Evolutionary conservation across 2,113 vertebrate species (phyloP), one percentile per base, ranked within the genome.

Genomic region (Urocitellus parryii): DNA sequence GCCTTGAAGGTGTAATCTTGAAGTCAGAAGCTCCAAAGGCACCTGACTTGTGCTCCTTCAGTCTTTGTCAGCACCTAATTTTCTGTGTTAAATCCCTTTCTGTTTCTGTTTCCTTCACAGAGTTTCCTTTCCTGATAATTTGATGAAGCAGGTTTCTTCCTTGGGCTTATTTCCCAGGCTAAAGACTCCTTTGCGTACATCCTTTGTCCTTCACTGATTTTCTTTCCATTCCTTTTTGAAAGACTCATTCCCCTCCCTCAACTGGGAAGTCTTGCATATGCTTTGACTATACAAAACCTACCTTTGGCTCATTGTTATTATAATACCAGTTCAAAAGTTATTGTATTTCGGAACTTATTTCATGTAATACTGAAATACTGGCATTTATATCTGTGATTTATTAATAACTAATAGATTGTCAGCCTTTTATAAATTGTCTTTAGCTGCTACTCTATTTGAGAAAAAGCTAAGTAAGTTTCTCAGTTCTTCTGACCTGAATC

Each of bases 381-480:
- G 10, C 79, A 58, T 85, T 87, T 42, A 92, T 48, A 90, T 27
- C 84, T 53, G 32, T 90, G 45, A 74, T 91, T 88, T 63, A 37
- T 95, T 78, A 78, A 48, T 94, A 93, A 74, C 51, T 67, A 61
- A 72, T 20, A 70, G 51, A 83, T 72, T 81, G 20, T 70, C 56
- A 53, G 29, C 56, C 14, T 53, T 88, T 95, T 65, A 73, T 11
- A 39, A 24, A 89, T 93, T 96, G 58, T 90, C 51, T n/a, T 86
- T 68, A 94, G 53, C 27, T 90, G 27, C 51, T 56, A 29, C 29
- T 95, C 76, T n/a, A n/a, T 74, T 78, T 91, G 78, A 96, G 65
- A 61, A 56, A 87, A 94, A 94, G 51, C 88, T 85, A 96, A 72
- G 22, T 90, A 48, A 90, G 20, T 20, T 85, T 92, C 18, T 92